Evolutionary conservation across 1,140 invertebrate genomes (phyloP).

Genomic region (Metaphire vulgaris): DNA sequence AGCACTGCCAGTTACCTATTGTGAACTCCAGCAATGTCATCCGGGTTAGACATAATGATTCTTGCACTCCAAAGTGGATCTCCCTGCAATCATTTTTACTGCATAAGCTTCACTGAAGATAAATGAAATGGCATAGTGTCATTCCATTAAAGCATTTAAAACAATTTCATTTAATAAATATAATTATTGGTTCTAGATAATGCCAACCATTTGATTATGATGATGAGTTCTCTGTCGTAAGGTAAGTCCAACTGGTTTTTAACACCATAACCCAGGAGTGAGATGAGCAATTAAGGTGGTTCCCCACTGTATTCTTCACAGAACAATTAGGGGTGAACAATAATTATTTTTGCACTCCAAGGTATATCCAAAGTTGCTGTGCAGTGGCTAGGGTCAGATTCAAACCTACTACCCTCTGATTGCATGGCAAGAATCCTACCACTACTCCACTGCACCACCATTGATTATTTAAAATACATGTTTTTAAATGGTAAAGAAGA

Average conservation of each 20-base stretch:
- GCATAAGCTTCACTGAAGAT: conserved; percentile 1
- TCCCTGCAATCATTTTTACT: background rate
- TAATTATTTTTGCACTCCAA: no score
- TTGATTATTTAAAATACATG: no score
- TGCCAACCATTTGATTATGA: no score
- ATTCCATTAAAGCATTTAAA: background rate
- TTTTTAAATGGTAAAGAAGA: no score
- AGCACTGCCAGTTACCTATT: conserved; percentile 7
- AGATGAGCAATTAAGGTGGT: background rate
- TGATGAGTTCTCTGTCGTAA: no score
- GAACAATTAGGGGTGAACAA: background rate
- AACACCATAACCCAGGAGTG: background rate
- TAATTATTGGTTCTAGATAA: background rate
- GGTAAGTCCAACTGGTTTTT: background rate
- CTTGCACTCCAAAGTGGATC: conserved; percentile 19
- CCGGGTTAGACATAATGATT: conserved; percentile 4
- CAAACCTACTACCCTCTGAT: no score
- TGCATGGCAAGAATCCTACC: no score
- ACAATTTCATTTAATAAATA: background rate
- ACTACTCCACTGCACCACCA: no score
- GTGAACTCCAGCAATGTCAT: conserved; percentile 9
- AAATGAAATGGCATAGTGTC: background rate
- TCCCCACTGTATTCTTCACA: background rate
- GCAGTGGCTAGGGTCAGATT: no score
- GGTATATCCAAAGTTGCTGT: no score